Conservation (phyloP, 2,888 invertebrate genomes). For the Phengaris arion region DNA sequence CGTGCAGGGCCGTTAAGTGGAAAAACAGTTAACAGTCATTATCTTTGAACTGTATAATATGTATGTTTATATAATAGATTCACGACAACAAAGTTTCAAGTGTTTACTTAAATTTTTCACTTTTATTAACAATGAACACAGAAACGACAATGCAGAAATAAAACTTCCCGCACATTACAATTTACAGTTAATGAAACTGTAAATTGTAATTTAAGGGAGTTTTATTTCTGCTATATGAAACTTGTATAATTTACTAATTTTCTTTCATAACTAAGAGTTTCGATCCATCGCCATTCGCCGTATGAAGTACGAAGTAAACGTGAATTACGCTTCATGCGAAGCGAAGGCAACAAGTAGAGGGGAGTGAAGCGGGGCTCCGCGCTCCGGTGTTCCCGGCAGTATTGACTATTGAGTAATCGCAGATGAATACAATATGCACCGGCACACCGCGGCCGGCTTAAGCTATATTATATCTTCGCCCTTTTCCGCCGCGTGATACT, state of each 20-base stretch:
- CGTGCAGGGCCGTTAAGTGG: too few species aligned
- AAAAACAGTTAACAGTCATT: too few species aligned
- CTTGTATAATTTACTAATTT: background rate
- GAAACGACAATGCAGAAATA: too few species aligned
- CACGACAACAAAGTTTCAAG: too few species aligned
- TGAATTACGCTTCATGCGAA: slow-evolving; percentile 27
- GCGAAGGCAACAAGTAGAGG: slow-evolving; percentile 35
- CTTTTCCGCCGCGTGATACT: slow-evolving; percentile 35
- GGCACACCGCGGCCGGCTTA: slow-evolving; percentile 33
- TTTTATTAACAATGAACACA: too few species aligned
- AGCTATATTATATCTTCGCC: slow-evolving; percentile 34
- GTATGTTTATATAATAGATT: too few species aligned
- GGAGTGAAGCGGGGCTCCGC: slow-evolving; percentile 33
- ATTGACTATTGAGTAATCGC: slow-evolving; percentile 40
- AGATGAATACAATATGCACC: slow-evolving; percentile 34
- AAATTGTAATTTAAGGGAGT: too few species aligned
- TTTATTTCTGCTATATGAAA: too few species aligned
- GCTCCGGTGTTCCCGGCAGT: slow-evolving; percentile 37
- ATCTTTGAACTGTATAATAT: too few species aligned
- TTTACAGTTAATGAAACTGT: too few species aligned
- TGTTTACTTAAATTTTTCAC: too few species aligned
- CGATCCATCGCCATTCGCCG: background rate
- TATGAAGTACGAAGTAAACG: background rate
- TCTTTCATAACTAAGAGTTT: background rate
- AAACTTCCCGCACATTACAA: too few species aligned